A percentile compares a stretch with the other conserved stretches of the same genome.
Conservation (phyloP, 2,797 vertebrate species). For the Etheostoma nigrum region DNA sequence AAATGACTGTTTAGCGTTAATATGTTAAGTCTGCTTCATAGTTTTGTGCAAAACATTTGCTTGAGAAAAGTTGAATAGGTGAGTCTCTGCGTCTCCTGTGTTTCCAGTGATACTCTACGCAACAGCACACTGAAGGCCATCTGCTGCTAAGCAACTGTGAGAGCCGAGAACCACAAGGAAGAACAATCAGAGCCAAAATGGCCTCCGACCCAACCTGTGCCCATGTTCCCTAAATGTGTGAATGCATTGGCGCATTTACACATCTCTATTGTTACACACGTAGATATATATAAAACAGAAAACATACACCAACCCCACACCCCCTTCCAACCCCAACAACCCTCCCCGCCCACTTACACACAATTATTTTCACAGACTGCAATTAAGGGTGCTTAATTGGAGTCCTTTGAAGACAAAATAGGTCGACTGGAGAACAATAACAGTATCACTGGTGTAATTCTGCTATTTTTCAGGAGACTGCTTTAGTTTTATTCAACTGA, state of each 20-base stretch:
- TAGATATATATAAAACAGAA: slow-evolving; percentile 59
- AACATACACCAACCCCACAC: slow-evolving; percentile 63
- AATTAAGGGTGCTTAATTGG: slow-evolving; percentile 83
- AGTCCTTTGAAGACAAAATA: slow-evolving; percentile 79
- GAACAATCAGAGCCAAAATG: slow-evolving; percentile 75
- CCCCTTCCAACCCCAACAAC: slow-evolving; percentile 26
- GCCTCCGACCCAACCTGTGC: slow-evolving; percentile 82
- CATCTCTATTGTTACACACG: slow-evolving; percentile 80
- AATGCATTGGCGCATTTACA: slow-evolving; percentile 83
- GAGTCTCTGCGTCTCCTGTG: slow-evolving; percentile 71
- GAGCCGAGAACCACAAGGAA: slow-evolving; percentile 80
- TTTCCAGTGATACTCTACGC: slow-evolving; percentile 82
- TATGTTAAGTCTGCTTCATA: slow-evolving; percentile 7
- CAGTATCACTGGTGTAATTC: slow-evolving; percentile 79
- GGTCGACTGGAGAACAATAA: slow-evolving; percentile 72
- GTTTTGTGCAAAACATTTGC: slow-evolving; percentile 34
- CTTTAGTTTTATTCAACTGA: slow-evolving; percentile 54
- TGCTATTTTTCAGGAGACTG: slow-evolving; percentile 75
- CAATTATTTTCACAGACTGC: slow-evolving; percentile 76
- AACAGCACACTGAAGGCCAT: slow-evolving; percentile 74
- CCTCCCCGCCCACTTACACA: slow-evolving; percentile 65
- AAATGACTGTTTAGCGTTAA: slow-evolving; percentile 1
- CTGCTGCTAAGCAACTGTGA: slow-evolving; percentile 79
- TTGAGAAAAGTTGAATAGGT: slow-evolving; percentile 7
- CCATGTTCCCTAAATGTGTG: slow-evolving; percentile 86